A percentile compares a stretch with the other conserved stretches of the same genome.
These are phyloP conservation scores for Hydrozoanthus gracilis DNA, from an alignment of 92 coral and sea anemone species.

Conservation along the genomic window DNA sequence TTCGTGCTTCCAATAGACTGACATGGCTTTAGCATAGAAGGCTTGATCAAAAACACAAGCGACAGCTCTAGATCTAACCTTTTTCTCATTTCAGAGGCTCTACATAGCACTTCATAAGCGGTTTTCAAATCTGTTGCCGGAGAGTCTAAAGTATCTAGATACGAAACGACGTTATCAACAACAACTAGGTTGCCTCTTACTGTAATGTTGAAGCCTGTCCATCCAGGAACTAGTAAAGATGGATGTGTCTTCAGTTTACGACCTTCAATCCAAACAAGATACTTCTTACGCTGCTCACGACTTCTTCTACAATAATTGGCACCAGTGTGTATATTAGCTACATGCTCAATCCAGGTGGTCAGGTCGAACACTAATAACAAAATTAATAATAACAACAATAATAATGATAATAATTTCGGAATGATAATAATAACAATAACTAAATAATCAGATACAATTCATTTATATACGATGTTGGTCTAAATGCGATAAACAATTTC, in stretches of 20 bases:
- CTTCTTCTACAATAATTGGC: slow-evolving; percentile 60
- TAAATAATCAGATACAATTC: too few relatives aligned
- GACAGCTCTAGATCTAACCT: slow-evolving; percentile 61
- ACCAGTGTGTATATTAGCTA: slow-evolving; percentile 58
- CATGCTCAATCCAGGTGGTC: slow-evolving; percentile 62
- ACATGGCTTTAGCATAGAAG: slow-evolving; percentile 77
- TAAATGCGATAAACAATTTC: too few relatives aligned
- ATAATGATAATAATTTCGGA: too few relatives aligned
- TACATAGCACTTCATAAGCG: neutral
- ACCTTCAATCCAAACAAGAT: slow-evolving; percentile 76
- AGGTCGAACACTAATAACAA: slow-evolving; percentile 56
- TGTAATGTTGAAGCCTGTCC: slow-evolving; percentile 80
- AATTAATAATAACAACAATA: too few relatives aligned
- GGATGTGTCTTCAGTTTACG: slow-evolving; percentile 77
- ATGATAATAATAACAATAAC: too few relatives aligned
- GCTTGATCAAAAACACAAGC: slow-evolving; percentile 81
- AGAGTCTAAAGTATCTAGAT: neutral
- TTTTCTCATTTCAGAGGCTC: slow-evolving; percentile 65
- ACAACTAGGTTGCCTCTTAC: slow-evolving; percentile 59
- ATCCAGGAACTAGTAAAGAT: slow-evolving; percentile 71
- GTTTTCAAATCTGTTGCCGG: neutral
- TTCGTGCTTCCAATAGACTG: slow-evolving; percentile 71
- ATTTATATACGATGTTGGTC: too few relatives aligned
- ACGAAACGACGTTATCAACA: slow-evolving; percentile 63
- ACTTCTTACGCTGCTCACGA: slow-evolving; percentile 45